phyloP scores from a whole-genome alignment of 2,888 invertebrate genomes.

The Amitus sp. region DNA sequence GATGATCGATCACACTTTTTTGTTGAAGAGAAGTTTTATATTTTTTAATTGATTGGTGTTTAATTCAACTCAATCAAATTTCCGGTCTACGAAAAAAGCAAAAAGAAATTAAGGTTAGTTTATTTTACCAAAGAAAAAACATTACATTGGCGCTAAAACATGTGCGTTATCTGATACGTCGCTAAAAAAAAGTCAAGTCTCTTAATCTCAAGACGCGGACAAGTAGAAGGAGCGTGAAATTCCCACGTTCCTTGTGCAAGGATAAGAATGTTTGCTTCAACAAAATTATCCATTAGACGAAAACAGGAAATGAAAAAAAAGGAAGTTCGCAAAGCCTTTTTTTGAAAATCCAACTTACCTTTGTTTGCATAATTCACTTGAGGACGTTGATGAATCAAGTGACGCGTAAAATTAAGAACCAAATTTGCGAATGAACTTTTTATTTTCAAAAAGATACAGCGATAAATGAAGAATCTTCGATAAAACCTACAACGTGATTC shows the following conservation, averaged over 20 bases:
- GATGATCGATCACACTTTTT: too few species aligned
- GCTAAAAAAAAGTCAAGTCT: constrained; percentile 27
- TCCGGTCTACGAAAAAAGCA: too few species aligned
- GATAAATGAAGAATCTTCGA: constrained; percentile 7
- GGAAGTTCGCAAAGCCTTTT: constrained; percentile 20
- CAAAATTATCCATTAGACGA: constrained; percentile 45
- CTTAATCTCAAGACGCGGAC: constrained; percentile 57
- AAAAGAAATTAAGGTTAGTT: constrained; percentile 9
- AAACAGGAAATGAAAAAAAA: constrained; percentile 25
- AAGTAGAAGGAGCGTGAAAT: constrained; percentile 55
- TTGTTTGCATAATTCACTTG: too few species aligned
- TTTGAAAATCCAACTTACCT: too few species aligned
- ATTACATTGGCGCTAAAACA: constrained; percentile 23
- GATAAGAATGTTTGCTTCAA: constrained; percentile 55
- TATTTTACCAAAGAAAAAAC: constrained; percentile 13
- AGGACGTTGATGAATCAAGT: too few species aligned
- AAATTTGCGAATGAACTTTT: constrained; percentile 8
- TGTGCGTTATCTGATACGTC: constrained; percentile 35
- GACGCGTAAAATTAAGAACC: neutral
- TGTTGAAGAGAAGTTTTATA: too few species aligned
- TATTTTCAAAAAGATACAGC: constrained; percentile 19
- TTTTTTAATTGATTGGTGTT: too few species aligned
- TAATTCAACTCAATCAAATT: too few species aligned
- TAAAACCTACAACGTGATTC: neutral
- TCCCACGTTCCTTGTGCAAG: constrained; percentile 55